A percentile compares a stretch with the other conserved stretches of the same genome.
Conservation (phyloP, 2,888 invertebrate genomes). For the Odontocolon sp. region DNA sequence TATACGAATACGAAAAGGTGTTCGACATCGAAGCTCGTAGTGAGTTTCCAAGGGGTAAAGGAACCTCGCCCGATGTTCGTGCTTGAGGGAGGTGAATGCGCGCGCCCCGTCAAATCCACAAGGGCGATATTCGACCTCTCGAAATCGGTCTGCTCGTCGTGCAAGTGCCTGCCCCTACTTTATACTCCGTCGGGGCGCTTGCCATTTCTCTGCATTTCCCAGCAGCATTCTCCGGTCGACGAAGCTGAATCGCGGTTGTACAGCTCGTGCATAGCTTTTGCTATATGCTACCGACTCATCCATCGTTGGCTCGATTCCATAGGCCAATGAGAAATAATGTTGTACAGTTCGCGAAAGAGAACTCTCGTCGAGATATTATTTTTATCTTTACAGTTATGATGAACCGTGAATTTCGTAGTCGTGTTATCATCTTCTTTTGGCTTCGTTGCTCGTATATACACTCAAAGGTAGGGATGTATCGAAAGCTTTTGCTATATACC, state of each 20-base stretch:
- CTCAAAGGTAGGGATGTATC: too few relatives aligned
- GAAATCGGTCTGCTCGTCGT: conserved; percentile 69
- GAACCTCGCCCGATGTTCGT: conserved; percentile 7
- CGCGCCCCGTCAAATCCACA: conserved; percentile 45
- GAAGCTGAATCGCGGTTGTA: too few relatives aligned
- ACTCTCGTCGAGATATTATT: conserved; percentile 25
- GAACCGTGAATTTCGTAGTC: conserved; percentile 4
- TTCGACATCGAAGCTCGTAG: conserved; percentile 21
- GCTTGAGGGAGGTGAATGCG: conserved; percentile 29
- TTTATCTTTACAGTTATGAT: conserved; percentile 17
- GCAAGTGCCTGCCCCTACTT: conserved; percentile 62
- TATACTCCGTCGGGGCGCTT: conserved; percentile 43
- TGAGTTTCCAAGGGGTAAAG: conserved; percentile 20
- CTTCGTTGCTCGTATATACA: neutral
- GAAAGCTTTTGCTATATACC: too few relatives aligned
- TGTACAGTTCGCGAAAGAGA: conserved; percentile 24
- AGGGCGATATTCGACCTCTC: conserved; percentile 66
- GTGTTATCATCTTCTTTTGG: neutral
- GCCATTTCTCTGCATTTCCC: conserved; percentile 40
- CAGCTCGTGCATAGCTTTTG: too few relatives aligned
- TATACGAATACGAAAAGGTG: conserved; percentile 48
- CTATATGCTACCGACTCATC: conserved; percentile 27
- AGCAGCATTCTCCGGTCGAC: too few relatives aligned
- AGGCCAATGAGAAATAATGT: conserved; percentile 10
- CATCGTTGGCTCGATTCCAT: conserved; percentile 49